Conservation (phyloP, 2,113 vertebrate species). For the Paramisgurnus dabryanus region DNA sequence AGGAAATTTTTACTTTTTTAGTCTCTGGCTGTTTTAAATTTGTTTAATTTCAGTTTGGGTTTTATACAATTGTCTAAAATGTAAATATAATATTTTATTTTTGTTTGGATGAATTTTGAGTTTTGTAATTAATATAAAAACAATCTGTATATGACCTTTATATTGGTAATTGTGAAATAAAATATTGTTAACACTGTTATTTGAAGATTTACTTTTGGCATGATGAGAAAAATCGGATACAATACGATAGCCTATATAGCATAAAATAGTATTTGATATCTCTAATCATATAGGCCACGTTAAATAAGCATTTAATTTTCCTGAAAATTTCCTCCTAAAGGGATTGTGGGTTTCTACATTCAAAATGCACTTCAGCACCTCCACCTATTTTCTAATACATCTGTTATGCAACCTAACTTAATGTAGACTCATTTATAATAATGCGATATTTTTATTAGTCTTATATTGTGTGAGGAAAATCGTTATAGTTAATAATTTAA, state of each 20-base stretch:
- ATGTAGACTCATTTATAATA: too few species aligned
- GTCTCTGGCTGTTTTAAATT: constrained; percentile 25
- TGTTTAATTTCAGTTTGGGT: constrained; percentile 8
- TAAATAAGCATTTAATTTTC: too few species aligned
- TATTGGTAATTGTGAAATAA: constrained; percentile 64
- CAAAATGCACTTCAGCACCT: too few species aligned
- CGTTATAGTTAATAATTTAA: too few species aligned
- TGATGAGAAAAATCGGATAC: not conserved
- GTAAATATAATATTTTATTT: constrained; percentile 56
- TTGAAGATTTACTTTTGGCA: not conserved
- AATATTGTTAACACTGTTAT: constrained; percentile 40
- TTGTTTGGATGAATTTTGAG: constrained; percentile 49
- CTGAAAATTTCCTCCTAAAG: too few species aligned
- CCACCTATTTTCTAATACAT: too few species aligned
- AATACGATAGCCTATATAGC: not conserved
- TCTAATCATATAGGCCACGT: too few species aligned
- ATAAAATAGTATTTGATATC: not conserved
- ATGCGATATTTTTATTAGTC: too few species aligned
- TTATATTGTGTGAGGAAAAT: too few species aligned
- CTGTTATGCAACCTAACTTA: too few species aligned
- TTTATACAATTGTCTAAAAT: constrained; percentile 47
- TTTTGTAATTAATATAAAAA: constrained; percentile 65
- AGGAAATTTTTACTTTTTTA: not conserved
- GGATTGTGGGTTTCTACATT: too few species aligned
- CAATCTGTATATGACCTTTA: constrained; percentile 60